Evolutionary conservation across 2,797 vertebrate species (phyloP), one percentile per base, ranked within the genome.

Genomic region (Enteromius trimaculatus): DNA sequence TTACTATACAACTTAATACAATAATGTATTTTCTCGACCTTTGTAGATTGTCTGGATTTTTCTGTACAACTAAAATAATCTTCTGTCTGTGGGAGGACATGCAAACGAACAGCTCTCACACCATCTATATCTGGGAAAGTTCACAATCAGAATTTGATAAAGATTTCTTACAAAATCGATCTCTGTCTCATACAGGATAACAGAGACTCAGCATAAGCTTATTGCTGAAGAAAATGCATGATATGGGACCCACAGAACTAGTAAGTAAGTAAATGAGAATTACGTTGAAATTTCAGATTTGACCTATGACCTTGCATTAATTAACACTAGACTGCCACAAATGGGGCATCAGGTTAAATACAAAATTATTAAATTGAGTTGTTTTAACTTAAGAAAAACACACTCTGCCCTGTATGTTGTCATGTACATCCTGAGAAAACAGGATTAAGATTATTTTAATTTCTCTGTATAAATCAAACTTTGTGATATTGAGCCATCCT

Each of bases 61-160:
- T 82, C n/a, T 37, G 29, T 82, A n/a, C 21, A n/a, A 55, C 8
- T 16, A 49, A 51, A 49, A 49, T 19, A 53, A 21, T 58, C 19
- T 75, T 58, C 13, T 51, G 64, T 82, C 65, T 74, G 86, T 84
- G 77, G 86, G 79, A 86, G 80, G 70, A 85, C 83, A 62, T 65
- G 34, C 29, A 72, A 82, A 47, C 37, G 68, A 78, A 71, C 44
- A 64, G 68, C 72, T 16, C 75, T 44, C 65, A 39, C 68, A 71
- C 49, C 65, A 53, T 49, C 26, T 39, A 49, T 39, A 53, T 29
- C 55, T 60, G 80, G 78, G 82, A 77, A 85, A 81, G 53, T 83
- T 89, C 58, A 83, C 77, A 77, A 29, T 80, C 65, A 72, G 21
- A 81, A 23, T 37, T 51, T 37, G 69, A 74, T 44, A 51, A 21